Conservation (phyloP, 2,113 vertebrate species). For the Megaptera novaeangliae region DNA sequence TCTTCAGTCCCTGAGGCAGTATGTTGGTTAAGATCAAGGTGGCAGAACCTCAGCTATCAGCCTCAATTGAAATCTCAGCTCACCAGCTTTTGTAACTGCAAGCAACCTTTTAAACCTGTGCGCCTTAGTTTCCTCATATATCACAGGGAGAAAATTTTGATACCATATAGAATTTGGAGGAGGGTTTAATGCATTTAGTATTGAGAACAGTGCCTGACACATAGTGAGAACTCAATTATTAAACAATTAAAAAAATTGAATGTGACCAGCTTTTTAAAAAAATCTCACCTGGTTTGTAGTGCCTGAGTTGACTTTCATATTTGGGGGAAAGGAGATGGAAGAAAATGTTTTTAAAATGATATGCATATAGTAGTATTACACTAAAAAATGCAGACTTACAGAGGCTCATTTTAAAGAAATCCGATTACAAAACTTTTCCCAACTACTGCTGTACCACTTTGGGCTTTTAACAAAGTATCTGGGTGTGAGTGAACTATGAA, state of each 20-base stretch:
- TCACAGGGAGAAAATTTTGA: not conserved
- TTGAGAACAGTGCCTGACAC: not conserved
- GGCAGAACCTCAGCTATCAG: not conserved
- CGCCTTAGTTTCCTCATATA: not conserved
- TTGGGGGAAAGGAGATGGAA: not conserved
- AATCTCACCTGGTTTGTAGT: not conserved
- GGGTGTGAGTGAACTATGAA: not conserved
- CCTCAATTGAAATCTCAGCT: not conserved
- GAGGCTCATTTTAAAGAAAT: not conserved
- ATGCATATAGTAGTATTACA: not conserved
- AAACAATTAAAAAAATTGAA: not conserved
- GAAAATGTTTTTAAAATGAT: not conserved
- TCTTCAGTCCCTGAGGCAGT: not conserved
- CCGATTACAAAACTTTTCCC: not conserved
- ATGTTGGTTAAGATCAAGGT: not conserved
- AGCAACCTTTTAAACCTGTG: not conserved
- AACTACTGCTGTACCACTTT: not conserved
- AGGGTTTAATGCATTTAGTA: not conserved
- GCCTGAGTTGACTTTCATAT: not conserved
- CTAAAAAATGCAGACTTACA: not conserved
- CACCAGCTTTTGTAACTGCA: not conserved
- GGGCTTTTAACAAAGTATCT: not conserved
- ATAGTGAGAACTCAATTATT: conserved; percentile 4
- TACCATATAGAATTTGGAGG: not conserved
- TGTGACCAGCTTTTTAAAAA: not conserved